Base-by-base conservation (phyloP, 2,113 vertebrate species). In the Heterocephalus glaber region DNA sequence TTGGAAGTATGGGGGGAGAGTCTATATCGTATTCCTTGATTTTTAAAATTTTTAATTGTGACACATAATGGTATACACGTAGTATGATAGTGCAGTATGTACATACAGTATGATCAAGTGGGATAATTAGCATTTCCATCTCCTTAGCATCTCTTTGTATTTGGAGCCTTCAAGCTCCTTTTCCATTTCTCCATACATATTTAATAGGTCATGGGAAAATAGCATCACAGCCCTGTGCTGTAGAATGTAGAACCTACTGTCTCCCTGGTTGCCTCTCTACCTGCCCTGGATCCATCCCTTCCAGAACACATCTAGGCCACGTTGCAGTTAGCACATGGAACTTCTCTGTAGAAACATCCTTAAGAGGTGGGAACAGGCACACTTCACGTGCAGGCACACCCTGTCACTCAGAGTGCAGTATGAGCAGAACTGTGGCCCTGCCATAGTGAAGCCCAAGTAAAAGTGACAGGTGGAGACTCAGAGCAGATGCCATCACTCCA, bases 381-480 rank as follows among this genome's bases (percentile, higher is more conserved):
- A 26, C 63, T 58, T 35, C 47, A 2, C 13, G 13, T 54, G 41
- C 38, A 85, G 11, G 10, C 41, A 7, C 17, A 11, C 20, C 58
- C 14, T 66, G 58, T 85, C 58, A 33, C 33, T 79, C 26, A n/a
- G 52, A n/a, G 12, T 38, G 19, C 66, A 52, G 0, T 24, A 2
- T 16, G 9, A 44, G 1, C 13, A n/a, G 6, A 84, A 77, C 2
- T 3, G 5, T 2, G 19, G 4, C 35, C 0, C 3, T 12, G 11
- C 5, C 10, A 3, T 38, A 8, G 6, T 3, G 85, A 72, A 47
- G 47, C 54, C 66, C 19, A 52, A 19, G 4, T 86, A 2, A 1
- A 28, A 6, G 4, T 7, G 19, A 54, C 56, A 68, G 54, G 52
- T 0, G 11, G 61, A 68, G 5, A n/a, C 54, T 49, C 84, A 8